Conservation (phyloP, 2,888 invertebrate species). For the Nymphalis urticae region DNA sequence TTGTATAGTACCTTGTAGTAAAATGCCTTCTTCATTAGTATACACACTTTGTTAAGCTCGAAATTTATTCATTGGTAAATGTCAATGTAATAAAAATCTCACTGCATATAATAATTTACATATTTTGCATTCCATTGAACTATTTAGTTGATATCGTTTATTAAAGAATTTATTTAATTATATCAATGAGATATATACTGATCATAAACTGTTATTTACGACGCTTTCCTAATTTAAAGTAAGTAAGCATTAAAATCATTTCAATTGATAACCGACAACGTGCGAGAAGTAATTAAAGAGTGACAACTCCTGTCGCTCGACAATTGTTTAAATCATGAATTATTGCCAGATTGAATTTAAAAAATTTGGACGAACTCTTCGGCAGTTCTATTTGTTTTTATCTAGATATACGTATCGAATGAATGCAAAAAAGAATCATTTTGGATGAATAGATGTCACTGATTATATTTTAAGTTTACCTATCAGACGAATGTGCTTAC, state of each 20-base stretch:
- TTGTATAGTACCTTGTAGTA: too few species aligned
- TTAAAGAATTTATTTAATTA: background rate
- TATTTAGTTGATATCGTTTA: too few species aligned
- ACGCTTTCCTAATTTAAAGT: slow-evolving; percentile 14
- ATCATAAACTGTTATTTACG: slow-evolving; percentile 10
- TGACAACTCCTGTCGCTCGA: slow-evolving; percentile 43
- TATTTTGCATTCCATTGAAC: too few species aligned
- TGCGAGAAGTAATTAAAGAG: slow-evolving; percentile 52
- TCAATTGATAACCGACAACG: slow-evolving; percentile 23
- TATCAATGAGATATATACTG: background rate
- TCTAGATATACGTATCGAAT: background rate
- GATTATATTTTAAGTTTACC: too few species aligned
- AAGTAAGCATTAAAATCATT: slow-evolving; percentile 12
- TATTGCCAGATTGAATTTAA: slow-evolving; percentile 53
- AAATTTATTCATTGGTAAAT: too few species aligned
- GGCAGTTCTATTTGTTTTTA: background rate
- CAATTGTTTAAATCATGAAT: slow-evolving; percentile 65
- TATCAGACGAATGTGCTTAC: too few species aligned
- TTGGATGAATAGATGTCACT: too few species aligned
- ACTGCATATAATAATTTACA: too few species aligned
- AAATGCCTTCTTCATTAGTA: too few species aligned
- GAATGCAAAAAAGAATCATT: too few species aligned
- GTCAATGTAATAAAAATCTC: too few species aligned
- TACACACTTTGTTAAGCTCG: too few species aligned
- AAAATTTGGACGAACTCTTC: slow-evolving; percentile 24